Conservation (phyloP, 30 jellyfish, hydroid and myxozoan species). For the Turritopsis dohrnii region DNA sequence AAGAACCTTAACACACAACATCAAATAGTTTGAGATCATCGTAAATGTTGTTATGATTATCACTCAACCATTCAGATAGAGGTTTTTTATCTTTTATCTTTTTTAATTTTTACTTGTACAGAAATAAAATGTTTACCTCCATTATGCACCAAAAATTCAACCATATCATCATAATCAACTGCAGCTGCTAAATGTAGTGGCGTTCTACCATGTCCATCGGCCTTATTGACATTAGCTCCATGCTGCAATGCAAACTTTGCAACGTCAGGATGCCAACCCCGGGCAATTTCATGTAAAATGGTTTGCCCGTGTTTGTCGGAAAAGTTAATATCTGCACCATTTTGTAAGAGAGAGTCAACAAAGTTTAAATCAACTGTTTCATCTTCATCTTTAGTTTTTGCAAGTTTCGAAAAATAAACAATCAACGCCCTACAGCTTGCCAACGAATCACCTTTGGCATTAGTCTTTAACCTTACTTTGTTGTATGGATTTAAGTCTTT, state of each 20-base stretch:
- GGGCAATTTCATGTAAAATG: constrained; percentile 78
- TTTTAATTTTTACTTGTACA: not conserved
- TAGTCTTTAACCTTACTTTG: constrained; percentile 27
- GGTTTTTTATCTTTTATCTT: too few species aligned
- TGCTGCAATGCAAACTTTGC: constrained; percentile 93
- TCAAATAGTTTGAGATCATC: too few species aligned
- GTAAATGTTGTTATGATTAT: too few species aligned
- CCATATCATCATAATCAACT: constrained; percentile 96
- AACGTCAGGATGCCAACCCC: constrained; percentile 99
- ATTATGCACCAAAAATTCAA: constrained; percentile 64
- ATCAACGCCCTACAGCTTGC: constrained; percentile 99
- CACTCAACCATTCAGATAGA: too few species aligned
- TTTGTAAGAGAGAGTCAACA: constrained; percentile 88
- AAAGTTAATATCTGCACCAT: constrained; percentile 95
- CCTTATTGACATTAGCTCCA: constrained; percentile 88
- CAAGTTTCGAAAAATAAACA: constrained; percentile 92
- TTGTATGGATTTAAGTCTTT: constrained; percentile 39
- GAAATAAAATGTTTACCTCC: constrained; percentile 75
- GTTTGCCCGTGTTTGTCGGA: constrained; percentile 96
- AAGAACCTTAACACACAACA: too few species aligned
- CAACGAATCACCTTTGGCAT: constrained; percentile 64
- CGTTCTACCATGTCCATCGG: constrained; percentile 85
- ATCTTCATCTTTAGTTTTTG: constrained; percentile 84
- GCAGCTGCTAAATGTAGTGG: constrained; percentile 99
- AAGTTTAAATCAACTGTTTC: constrained; percentile 83